Evolutionary conservation across 2,113 vertebrate genomes (phyloP), one percentile per base, ranked within the genome.

Genomic region (Kryptolebias marmoratus): DNA sequence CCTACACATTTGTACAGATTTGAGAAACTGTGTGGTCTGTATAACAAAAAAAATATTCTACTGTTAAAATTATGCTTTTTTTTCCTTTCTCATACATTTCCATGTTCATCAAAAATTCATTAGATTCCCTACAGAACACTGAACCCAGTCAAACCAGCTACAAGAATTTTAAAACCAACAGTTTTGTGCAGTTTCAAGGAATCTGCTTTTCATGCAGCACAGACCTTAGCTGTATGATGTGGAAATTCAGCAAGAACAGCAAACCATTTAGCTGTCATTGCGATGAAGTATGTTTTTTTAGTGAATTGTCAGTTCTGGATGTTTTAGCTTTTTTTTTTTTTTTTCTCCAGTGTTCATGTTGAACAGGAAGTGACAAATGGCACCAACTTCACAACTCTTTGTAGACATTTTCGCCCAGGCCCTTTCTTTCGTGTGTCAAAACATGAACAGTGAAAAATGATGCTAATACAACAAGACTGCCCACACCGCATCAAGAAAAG

Each of bases 391-490:
- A 60, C 47, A 78, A 67, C 60, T 64, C 64, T 73, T 73, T 71
- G 32, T 64, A 68, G 73, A 59, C 70, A 72, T 73, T 30, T 80
- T 75, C 71, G 39, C 71, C 47, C 27, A 6, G 39, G 68, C 76
- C 48, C 65, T 64, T 32, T 71, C 52, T 61, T 60, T 30, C 18
- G 47, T 59, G 22, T 64, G 77, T 80, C 77, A 88, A 83, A 85
- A 75, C 75, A 81, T 77, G 44, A 79, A 60, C 27, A 39, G 53
- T n/a, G 15, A 61, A 73, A 83, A 68, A 61, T 28, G 75, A 65
- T 80, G 76, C 61, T 45, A 79, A 36, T 68, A 58, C 59, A 77
- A 71, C 71, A 69, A 67, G 68, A 42, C 74, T 76, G 74, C 84
- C 77, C 73, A 78, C 58, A 45, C 63, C 64, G 64, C 66, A 45